Base-by-base conservation (phyloP, 2,113 vertebrate genomes). In the Trogon melanurus region DNA sequence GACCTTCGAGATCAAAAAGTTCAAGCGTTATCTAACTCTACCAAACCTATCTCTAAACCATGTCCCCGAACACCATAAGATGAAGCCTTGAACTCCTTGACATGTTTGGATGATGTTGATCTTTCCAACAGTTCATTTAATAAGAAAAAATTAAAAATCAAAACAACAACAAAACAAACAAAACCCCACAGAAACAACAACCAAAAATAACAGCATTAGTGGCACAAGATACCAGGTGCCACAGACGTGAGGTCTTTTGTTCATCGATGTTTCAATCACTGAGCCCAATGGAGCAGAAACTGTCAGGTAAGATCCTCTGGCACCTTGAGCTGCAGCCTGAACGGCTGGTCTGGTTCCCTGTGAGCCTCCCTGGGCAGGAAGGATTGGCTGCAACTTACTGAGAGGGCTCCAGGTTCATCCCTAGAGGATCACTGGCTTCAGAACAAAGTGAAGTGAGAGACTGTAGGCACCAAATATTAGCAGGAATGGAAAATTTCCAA, bases 31-130 rank as follows among this genome's bases (percentile, higher is more conserved):
- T 41, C 41, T 41, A 41, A 41, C 41, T 12, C 41, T 41, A 41
- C 41, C 41, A 41, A 41, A 13, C 41, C 41, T 41, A 11, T 41
- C 41, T 41, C 41, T 41, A 41, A 41, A 41, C 41, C 41, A 41
- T 11, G 41, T 41, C 11, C 4, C 41, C 11, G 41, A 41, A 41
- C 41, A 41, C 41, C 41, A 41, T 11, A 41, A 41, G 71, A n/a
- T 79, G 54, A 38, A 83, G 11, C 19, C 44, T 64, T 90, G 34
- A 70, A 67, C 56, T 61, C 74, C 66, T 90, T n/a, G 53, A 17
- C 0, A 0, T 66, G 22, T 81, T 74, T 65, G 36, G 11, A 79
- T 70, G 29, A 48, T 1, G 1, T 38, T 56, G 34, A 16, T 60
- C 65, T 80, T 69, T 89, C 13, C 16, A 32, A 8, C 12, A 32